Conservation (phyloP, 2,113 vertebrate species). For the Clarias magur region DNA sequence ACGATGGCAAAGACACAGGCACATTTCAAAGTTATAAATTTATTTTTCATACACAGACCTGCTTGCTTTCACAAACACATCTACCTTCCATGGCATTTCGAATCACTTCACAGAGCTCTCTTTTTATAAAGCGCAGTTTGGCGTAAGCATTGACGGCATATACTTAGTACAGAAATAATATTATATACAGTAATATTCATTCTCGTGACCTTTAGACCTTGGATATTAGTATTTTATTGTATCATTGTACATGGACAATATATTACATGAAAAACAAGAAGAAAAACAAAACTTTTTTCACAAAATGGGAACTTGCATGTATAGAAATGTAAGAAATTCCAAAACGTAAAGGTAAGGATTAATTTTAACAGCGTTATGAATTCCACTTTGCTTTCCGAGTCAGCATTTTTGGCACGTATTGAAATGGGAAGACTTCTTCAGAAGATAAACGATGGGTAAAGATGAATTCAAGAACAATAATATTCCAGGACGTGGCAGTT, state of each 20-base stretch:
- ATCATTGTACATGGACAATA: not conserved
- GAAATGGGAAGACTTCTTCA: constrained; percentile 32
- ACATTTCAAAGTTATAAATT: constrained; percentile 70
- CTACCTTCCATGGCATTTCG: constrained; percentile 61
- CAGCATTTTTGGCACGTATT: constrained; percentile 10
- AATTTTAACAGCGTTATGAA: not conserved
- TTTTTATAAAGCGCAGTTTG: constrained; percentile 54
- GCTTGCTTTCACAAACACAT: constrained; percentile 65
- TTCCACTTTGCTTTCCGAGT: not conserved
- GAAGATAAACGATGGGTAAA: not conserved
- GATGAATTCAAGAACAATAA: not conserved
- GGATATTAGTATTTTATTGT: not conserved
- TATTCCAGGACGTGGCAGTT: not conserved
- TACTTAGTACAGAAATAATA: not conserved
- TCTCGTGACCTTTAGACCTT: not conserved
- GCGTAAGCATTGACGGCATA: constrained; percentile 45
- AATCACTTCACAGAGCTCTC: constrained; percentile 62
- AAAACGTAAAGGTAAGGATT: not conserved
- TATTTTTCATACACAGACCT: constrained; percentile 75
- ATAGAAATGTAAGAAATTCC: not conserved
- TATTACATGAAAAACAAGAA: not conserved
- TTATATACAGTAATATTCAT: not conserved
- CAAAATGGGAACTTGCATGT: not conserved
- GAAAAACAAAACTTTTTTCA: not conserved
- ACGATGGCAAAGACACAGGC: not conserved